Evolutionary conservation across 2,888 invertebrate species (phyloP), one percentile per base, ranked within the genome.

Genomic region (Camponotus fellah): DNA sequence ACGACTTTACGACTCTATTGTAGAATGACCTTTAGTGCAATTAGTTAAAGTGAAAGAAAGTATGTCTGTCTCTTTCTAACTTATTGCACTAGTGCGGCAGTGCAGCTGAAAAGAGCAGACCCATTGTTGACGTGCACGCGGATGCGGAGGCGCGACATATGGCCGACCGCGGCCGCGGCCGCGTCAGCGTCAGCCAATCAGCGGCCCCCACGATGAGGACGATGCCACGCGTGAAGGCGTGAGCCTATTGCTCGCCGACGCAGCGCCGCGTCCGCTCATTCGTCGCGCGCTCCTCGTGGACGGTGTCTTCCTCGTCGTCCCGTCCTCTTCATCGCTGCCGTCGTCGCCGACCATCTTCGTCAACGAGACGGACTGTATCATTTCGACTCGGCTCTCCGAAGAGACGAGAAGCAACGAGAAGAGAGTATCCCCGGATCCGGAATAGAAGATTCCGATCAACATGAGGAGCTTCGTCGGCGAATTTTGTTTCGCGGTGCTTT

Each of bases 191-290:
- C 92, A 92, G 95, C 97, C 97, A 97, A 97, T 97, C 96, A 95
- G 94, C 95, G 95, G 92, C 94, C 95, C 96, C 96, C 97, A 97
- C 97, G 96, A 96, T 96, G 95, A 95, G 96, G 95, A 95, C 95
- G 85, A 81, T 96, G 96, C 96, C 96, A 96, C 96, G 96, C 96
- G 91, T 66, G 77, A 77, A 91, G 84, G 53, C 75, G 86, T 64
- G 82, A 87, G 81, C 32, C 37, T 40, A 82, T 86, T 84, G 85
- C 85, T 26, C 77, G 82, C 74, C 82, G 71, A 65, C 71, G 58
- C 84, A 84, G 82, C 85, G 82, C 74, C 83, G 84, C 85, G 76
- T 77, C 74, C 84, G 86, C 87, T 91, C 91, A 91, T 91, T 93
- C 71, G 60, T 90, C 89, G 87, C 90, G 89, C 90, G 89, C 85